phyloP scores from a whole-genome alignment of 2,113 vertebrate genomes.

The Notarius lentiginosus region DNA sequence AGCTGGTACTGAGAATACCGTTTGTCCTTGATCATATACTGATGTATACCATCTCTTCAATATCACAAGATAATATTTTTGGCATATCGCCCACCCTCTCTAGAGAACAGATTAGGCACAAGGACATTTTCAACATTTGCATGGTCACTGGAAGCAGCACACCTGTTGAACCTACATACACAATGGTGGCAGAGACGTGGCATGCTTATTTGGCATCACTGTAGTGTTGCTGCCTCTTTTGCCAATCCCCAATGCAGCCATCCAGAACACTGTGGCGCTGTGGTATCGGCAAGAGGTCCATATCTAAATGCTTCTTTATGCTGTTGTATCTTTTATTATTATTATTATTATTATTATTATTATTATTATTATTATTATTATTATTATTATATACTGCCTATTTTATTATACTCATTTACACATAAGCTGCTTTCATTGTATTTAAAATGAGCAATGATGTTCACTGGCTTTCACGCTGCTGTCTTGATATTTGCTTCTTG shows the following conservation, averaged over 20 bases:
- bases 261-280: slow-evolving; percentile 5
- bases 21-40: not conserved
- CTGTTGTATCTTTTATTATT: slow-evolving; percentile 63
- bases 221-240: slow-evolving; percentile 75
- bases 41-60: not conserved
- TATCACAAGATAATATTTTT: not conserved
- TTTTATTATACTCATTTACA: slow-evolving; percentile 51
- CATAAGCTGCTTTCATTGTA: slow-evolving; percentile 47
- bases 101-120: not conserved
- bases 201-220: slow-evolving; percentile 83
- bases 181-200: slow-evolving; percentile 93
- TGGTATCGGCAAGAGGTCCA: slow-evolving; percentile 76
- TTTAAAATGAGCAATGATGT: slow-evolving; percentile 29
- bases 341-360: slow-evolving; percentile 58
- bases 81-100: not conserved
- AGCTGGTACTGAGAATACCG: not conserved
- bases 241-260: slow-evolving; percentile 67
- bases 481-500: slow-evolving; percentile 55
- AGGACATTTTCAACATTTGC: slow-evolving; percentile 2
- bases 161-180: slow-evolving; percentile 62
- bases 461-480: slow-evolving; percentile 16
- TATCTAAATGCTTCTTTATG: slow-evolving; percentile 70
- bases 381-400: slow-evolving; percentile 46
- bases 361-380: slow-evolving; percentile 53
- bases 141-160: slow-evolving; percentile 84